These are phyloP conservation scores for Molanna angustata DNA, from an alignment of 2,888 invertebrate genomes.

Conservation along the genomic window DNA sequence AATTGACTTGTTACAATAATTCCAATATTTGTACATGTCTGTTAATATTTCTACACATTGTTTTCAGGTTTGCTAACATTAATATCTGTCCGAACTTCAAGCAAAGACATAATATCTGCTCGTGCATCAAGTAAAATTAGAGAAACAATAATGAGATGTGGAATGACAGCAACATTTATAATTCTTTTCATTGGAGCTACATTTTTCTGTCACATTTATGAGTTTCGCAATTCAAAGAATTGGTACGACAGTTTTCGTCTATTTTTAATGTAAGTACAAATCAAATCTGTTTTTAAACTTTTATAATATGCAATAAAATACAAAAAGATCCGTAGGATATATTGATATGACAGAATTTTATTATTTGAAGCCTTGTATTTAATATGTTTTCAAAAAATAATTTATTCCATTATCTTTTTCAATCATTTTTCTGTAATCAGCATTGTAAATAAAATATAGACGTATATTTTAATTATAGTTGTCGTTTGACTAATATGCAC, in stretches of 20 bases:
- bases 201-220: conserved; percentile 79
- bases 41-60: too few relatives aligned
- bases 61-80: conserved; percentile 61
- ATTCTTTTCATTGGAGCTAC: conserved; percentile 76
- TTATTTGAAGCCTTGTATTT: conserved; percentile 4
- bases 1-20: too few relatives aligned
- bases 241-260: conserved; percentile 77
- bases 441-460: too few relatives aligned
- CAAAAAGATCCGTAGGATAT: background rate
- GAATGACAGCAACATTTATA: conserved; percentile 74
- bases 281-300: background rate
- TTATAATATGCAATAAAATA: background rate
- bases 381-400: background rate
- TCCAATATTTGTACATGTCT: too few relatives aligned
- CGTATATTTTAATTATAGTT: conserved; percentile 39
- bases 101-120: conserved; percentile 79
- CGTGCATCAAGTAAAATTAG: conserved; percentile 83
- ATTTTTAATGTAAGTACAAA: conserved; percentile 74
- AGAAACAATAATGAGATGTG: conserved; percentile 82
- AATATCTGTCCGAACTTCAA: conserved; percentile 75
- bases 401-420: background rate
- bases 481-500: conserved; percentile 43
- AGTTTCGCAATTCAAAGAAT: conserved; percentile 67
- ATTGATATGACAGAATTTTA: background rate
- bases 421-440: background rate